phyloP scores from a whole-genome alignment of 2,797 vertebrate genomes.

The Allobates femoralis region DNA sequence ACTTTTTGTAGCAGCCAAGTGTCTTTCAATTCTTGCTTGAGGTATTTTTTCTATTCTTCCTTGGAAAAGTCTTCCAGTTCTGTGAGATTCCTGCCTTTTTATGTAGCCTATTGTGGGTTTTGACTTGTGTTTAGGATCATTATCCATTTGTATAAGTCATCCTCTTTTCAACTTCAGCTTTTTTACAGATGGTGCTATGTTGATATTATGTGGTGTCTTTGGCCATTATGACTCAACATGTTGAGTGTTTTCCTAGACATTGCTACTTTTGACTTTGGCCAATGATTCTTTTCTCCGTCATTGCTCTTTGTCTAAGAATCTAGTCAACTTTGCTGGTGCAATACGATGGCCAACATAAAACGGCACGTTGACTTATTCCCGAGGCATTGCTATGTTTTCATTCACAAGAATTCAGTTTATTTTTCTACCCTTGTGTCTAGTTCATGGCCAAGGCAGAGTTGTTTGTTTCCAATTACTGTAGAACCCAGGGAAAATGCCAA shows the following conservation, averaged over 20 bases:
- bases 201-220: too few relatives aligned
- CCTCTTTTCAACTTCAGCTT: too few relatives aligned
- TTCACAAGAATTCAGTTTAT: neutral
- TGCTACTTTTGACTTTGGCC: neutral
- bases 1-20: too few relatives aligned
- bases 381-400: neutral
- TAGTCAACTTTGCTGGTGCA: neutral
- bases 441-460: neutral
- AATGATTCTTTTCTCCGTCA: neutral
- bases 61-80: too few relatives aligned
- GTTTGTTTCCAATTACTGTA: neutral
- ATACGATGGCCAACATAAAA: neutral
- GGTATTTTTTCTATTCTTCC: too few relatives aligned
- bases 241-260: neutral
- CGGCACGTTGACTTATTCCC: neutral
- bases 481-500: neutral
- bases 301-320: neutral
- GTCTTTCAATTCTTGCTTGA: too few relatives aligned
- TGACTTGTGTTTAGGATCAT: too few relatives aligned
- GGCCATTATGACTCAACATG: neutral
- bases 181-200: too few relatives aligned
- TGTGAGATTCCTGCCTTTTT: too few relatives aligned
- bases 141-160: too few relatives aligned
- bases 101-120: too few relatives aligned
- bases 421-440: neutral